phyloP scores from a whole-genome alignment of 2,113 vertebrate species.

The Cheilinus undulatus region DNA sequence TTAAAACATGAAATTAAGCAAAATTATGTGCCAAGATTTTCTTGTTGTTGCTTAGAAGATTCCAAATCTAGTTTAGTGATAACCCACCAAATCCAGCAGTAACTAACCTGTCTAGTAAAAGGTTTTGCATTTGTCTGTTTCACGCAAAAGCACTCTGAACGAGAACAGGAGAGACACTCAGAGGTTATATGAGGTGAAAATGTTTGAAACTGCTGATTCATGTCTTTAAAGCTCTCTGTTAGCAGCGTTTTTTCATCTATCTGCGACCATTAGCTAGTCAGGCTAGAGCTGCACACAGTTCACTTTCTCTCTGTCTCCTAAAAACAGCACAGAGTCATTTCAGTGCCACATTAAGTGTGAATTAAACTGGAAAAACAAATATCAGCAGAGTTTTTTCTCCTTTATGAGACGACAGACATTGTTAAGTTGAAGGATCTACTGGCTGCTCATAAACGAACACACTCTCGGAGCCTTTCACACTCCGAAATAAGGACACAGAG shows the following conservation, averaged over 20 bases:
- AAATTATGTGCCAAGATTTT: too few relatives aligned
- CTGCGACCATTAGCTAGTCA: not conserved
- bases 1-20: too few relatives aligned
- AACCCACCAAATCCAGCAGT: too few relatives aligned
- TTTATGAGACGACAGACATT: not conserved
- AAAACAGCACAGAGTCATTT: not conserved
- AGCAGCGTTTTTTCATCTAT: not conserved
- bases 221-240: too few relatives aligned
- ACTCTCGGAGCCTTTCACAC: not conserved
- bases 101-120: too few relatives aligned
- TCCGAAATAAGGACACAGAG: constrained; percentile 1
- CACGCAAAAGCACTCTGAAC: too few relatives aligned
- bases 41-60: too few relatives aligned
- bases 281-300: not conserved
- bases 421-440: not conserved
- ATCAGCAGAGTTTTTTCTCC: not conserved
- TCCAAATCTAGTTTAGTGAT: too few relatives aligned
- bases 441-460: not conserved
- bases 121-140: too few relatives aligned
- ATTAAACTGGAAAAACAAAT: not conserved
- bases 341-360: not conserved
- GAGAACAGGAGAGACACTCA: not conserved
- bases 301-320: not conserved
- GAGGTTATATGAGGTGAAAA: not conserved
- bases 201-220: not conserved